Base-by-base conservation (phyloP, 2,113 vertebrate genomes). In the Rallus limicola region DNA sequence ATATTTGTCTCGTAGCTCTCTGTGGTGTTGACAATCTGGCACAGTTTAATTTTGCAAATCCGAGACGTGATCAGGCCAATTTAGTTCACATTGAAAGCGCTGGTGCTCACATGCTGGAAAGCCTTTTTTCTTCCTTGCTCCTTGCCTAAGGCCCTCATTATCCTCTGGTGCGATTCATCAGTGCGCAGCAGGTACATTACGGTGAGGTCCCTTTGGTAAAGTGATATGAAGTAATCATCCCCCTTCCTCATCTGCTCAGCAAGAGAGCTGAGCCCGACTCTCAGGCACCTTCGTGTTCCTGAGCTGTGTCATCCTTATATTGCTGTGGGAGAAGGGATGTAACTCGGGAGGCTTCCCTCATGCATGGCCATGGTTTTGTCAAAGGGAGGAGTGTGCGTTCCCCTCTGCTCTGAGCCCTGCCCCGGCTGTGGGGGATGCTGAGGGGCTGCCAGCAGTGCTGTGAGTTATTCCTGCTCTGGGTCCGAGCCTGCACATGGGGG, bases 21-120 rank as follows among this genome's bases (percentile, higher is more conserved):
- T 25, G 67, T 8, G 71, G 74, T 72, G 93, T 8, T 92, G 96
- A 93, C 93, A 90, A 91, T 92, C 48, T 72, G 85, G 82, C 95
- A 88, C 18, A 3, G 89, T 96, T 96, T 95, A 94, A 97, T 96
- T 96, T 84, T 85, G 89, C 92, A 95, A 93, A 97, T 90, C 96
- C 75, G 86, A 95, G 88, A 81, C 92, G 91, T 76, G 83, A 94
- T 94, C 92, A 79, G 89, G 83, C 91, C 94, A 89, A 97, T 97
- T 94, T 96, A 90, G 82, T 77, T 95, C 93, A 85, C 95, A 88
- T 94, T 92, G 92, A 93, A 96, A 94, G 91, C 92, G 23, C 93
- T 96, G 96, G 94, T 96, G 89, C 80, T 92, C 86, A 86, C 80
- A 82, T 29, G 50, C 88, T 31, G 91, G 85, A 95, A 93, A 92